phyloP scores from a whole-genome alignment of 2,888 invertebrate genomes.

The Protophormia terraenovae region DNA sequence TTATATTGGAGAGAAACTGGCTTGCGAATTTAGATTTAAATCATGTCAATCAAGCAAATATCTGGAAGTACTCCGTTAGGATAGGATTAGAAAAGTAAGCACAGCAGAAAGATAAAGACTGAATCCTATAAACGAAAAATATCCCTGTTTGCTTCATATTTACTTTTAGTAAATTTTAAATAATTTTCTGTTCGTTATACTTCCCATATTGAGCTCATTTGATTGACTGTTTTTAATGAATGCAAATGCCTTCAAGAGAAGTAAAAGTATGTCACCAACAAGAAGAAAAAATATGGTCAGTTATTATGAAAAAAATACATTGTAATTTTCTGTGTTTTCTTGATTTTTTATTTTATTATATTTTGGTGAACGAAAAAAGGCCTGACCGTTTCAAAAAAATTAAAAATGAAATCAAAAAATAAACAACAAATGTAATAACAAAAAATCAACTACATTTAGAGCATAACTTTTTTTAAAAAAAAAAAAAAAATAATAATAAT shows the following conservation, averaged over 20 bases:
- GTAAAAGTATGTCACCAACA: constrained; percentile 67
- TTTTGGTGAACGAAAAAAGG: constrained; percentile 33
- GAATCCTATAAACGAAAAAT: too few species aligned
- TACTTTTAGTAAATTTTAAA: too few species aligned
- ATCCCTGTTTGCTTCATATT: too few species aligned
- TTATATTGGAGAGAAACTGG: too few species aligned
- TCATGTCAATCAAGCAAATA: too few species aligned
- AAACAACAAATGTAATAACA: not conserved
- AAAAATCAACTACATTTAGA: constrained; percentile 17
- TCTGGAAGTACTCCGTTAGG: too few species aligned
- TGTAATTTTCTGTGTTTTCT: constrained; percentile 51
- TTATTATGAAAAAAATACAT: constrained; percentile 57
- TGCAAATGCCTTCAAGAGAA: constrained; percentile 68
- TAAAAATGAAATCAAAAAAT: constrained; percentile 4
- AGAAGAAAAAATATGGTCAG: constrained; percentile 54
- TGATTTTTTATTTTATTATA: not conserved
- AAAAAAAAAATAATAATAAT: not conserved
- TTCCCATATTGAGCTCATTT: constrained; percentile 54
- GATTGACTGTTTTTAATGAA: constrained; percentile 67
- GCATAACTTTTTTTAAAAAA: not conserved
- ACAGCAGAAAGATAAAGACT: too few species aligned
- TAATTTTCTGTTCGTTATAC: not conserved
- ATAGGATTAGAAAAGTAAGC: too few species aligned
- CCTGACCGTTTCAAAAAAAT: constrained; percentile 24
- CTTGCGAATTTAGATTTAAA: too few species aligned